Conservation (phyloP, 1,140 invertebrate genomes). For the Orchestia grillus region DNA sequence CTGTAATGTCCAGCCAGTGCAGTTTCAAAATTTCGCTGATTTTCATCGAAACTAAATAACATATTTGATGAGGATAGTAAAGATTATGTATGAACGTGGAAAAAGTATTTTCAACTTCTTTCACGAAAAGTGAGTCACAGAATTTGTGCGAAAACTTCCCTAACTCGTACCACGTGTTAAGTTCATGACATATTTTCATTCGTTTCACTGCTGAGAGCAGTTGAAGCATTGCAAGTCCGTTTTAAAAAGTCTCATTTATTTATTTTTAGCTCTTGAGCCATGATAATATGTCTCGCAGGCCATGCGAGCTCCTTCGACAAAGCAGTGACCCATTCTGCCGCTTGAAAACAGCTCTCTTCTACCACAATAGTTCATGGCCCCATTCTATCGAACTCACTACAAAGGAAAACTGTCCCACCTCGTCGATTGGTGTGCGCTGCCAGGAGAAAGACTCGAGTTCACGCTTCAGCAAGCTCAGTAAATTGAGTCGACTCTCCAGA, state of each 20-base stretch:
- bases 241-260: not conserved
- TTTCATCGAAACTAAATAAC: not conserved
- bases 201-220: not conserved
- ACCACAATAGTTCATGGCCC: not conserved
- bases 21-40: not conserved
- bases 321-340: not conserved
- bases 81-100: too few species aligned
- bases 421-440: not conserved
- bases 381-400: not conserved
- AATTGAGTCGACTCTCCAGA: constrained; percentile 52
- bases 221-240: not conserved
- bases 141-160: not conserved
- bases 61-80: not conserved
- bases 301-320: not conserved
- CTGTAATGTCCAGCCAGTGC: too few species aligned
- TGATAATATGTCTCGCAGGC: not conserved
- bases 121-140: not conserved
- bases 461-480: constrained; percentile 23
- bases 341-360: not conserved
- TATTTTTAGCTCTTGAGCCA: not conserved
- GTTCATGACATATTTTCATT: not conserved
- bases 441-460: constrained; percentile 41
- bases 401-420: not conserved
- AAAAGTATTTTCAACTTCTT: not conserved
- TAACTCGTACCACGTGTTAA: not conserved